Evolutionary conservation across 2,113 vertebrate genomes (phyloP).

Genomic region (Pyrgilauda ruficollis): DNA sequence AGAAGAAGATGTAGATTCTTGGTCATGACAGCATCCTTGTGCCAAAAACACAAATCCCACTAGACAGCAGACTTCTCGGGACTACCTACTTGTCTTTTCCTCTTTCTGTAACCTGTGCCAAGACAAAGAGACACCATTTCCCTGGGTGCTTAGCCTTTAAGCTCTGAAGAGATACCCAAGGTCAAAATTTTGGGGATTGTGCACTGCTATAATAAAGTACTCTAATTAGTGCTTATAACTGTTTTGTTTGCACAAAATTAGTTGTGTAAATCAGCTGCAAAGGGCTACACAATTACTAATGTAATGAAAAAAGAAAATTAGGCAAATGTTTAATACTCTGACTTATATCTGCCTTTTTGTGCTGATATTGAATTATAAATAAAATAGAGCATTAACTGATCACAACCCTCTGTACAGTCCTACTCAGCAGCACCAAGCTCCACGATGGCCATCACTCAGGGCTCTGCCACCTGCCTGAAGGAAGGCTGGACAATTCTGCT

Average conservation of each 20-base stretch:
- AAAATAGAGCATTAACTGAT: not conserved
- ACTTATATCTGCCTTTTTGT: not conserved
- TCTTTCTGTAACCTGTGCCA: not conserved
- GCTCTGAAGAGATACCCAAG: not conserved
- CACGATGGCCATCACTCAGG: not conserved
- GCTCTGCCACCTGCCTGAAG: not conserved
- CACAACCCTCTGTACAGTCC: not conserved
- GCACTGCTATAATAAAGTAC: conserved; percentile 11
- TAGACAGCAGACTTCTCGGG: not conserved
- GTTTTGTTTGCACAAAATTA: conserved; percentile 1
- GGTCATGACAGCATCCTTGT: not conserved
- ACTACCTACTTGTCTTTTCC: not conserved
- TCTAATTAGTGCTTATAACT: not conserved
- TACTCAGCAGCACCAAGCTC: not conserved
- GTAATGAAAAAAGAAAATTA: conserved; percentile 24
- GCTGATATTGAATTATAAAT: conserved; percentile 15
- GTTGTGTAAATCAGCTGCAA: conserved; percentile 33
- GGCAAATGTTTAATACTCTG: not conserved
- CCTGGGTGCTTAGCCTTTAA: not conserved
- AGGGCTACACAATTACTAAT: not conserved
- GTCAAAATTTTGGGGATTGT: not conserved
- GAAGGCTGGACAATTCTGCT: not conserved
- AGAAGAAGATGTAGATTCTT: not conserved
- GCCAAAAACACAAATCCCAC: not conserved
- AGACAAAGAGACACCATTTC: not conserved